phyloP scores from a whole-genome alignment of 2,113 vertebrate genomes.

The Oreochromis aureus region DNA sequence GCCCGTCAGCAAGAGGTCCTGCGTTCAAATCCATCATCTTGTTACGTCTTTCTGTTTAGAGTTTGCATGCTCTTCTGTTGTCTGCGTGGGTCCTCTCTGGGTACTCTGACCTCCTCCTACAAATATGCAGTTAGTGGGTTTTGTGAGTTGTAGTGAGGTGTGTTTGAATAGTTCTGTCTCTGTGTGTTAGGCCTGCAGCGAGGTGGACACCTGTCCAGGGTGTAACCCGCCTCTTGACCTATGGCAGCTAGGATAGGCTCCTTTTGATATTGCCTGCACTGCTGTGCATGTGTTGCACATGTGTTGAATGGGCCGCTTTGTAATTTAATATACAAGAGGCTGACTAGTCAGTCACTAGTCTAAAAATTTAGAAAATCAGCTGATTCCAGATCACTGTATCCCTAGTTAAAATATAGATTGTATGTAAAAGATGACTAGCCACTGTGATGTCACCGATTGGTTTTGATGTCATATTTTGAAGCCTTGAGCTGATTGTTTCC shows the following conservation, averaged over 20 bases:
- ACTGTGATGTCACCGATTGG: neutral
- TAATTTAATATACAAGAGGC: neutral
- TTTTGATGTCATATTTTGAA: neutral
- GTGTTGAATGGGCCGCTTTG: accelerated
- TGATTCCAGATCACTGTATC: neutral
- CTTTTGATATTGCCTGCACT: neutral
- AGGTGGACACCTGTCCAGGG: neutral
- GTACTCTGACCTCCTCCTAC: neutral
- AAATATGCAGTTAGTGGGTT: neutral
- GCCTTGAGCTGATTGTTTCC: neutral
- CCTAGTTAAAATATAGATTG: neutral
- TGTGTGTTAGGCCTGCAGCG: neutral
- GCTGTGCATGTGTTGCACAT: neutral
- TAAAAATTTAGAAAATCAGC: neutral
- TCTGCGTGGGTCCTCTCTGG: neutral
- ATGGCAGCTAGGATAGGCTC: neutral
- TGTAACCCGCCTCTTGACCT: neutral
- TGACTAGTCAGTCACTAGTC: neutral
- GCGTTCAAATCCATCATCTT: neutral
- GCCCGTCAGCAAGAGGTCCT: neutral
- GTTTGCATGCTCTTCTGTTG: neutral
- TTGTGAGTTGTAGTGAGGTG: neutral
- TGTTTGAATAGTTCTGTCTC: neutral
- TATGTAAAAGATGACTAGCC: neutral
- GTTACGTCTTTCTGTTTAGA: neutral